These are phyloP conservation scores for Amphipoea lucens DNA, from an alignment of 2,888 invertebrate genomes.

Conservation along the genomic window DNA sequence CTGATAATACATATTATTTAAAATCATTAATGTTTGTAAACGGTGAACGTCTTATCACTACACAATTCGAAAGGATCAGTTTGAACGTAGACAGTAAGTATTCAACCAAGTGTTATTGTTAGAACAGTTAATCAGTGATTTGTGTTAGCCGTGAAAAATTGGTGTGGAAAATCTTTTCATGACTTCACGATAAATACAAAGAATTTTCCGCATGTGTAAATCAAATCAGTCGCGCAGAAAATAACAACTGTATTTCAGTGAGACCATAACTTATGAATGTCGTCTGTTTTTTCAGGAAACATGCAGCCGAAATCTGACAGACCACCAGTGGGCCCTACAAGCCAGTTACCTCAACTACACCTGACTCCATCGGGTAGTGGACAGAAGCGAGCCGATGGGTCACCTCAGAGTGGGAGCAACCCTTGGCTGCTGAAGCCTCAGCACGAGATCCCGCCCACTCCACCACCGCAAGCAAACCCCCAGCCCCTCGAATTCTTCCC, in stretches of 20 bases:
- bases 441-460: conserved; percentile 86
- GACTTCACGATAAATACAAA: conserved; percentile 5
- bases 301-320: conserved; percentile 87
- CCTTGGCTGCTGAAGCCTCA: conserved; percentile 85
- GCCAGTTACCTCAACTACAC: conserved; percentile 81
- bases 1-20: conserved; percentile 49
- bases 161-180: conserved; percentile 22
- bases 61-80: conserved; percentile 81
- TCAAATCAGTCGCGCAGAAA: not conserved
- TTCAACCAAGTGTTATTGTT: conserved; percentile 20
- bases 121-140: not conserved
- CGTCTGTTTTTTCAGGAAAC: conserved; percentile 73
- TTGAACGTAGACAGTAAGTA: conserved; percentile 82
- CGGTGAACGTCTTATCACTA: conserved; percentile 81
- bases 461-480: conserved; percentile 82
- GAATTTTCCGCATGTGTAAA: not conserved
- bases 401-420: conserved; percentile 74
- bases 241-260: conserved; percentile 13
- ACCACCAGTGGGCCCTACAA: conserved; percentile 81
- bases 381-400: conserved; percentile 77
- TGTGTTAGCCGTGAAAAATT: conserved; percentile 15
- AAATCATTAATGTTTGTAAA: conserved; percentile 83
- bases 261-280: conserved; percentile 14
- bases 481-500: conserved; percentile 83
- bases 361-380: conserved; percentile 81